phyloP scores from a whole-genome alignment of 2,888 invertebrate genomes.

The Oasisia sp. region DNA sequence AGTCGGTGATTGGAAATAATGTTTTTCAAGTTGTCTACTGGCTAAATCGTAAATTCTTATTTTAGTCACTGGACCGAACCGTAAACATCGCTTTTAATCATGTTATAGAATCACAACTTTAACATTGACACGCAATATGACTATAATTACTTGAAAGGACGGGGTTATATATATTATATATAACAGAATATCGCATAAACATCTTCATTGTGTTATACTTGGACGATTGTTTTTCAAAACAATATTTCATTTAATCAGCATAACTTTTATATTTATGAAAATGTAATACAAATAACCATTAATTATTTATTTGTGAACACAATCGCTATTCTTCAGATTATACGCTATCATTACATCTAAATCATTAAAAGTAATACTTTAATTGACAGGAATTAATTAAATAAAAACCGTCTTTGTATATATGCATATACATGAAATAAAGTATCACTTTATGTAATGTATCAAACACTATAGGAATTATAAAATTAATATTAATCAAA shows the following conservation, averaged over 20 bases:
- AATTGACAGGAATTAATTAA: background rate
- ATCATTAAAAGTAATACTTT: background rate
- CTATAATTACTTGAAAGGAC: background rate
- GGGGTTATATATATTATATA: background rate
- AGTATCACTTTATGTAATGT: background rate
- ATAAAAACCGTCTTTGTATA: background rate
- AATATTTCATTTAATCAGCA: background rate
- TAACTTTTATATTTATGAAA: too few species aligned
- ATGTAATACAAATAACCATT: too few species aligned
- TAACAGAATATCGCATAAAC: background rate
- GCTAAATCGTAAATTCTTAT: too few species aligned
- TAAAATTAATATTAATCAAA: background rate
- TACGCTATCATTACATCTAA: background rate
- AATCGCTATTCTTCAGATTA: background rate
- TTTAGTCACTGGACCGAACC: too few species aligned
- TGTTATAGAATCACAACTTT: too few species aligned
- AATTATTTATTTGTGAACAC: too few species aligned
- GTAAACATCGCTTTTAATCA: too few species aligned
- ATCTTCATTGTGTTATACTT: background rate
- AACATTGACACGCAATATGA: background rate
- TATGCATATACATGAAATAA: too few species aligned
- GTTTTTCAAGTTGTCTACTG: too few species aligned
- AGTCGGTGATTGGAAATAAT: too few species aligned
- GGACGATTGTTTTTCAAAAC: background rate
- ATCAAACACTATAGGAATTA: background rate